Percentiles rank a stretch among this genome's conserved stretches.
phyloP scores from a whole-genome alignment of 1,140 invertebrate genomes.

The Euschistus heros region DNA sequence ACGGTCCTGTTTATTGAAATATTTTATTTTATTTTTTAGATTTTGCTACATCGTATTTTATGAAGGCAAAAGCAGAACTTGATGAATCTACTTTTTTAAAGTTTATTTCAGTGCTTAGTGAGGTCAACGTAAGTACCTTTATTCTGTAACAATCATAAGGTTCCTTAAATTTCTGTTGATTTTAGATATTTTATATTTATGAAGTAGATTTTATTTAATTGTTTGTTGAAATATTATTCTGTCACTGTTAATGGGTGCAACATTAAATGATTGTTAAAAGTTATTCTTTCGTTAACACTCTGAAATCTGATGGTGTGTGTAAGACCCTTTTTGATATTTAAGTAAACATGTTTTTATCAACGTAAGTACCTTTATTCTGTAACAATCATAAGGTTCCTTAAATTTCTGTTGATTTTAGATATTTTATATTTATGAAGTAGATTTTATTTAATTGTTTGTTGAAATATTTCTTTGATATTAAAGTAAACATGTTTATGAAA shows the following conservation, averaged over 20 bases:
- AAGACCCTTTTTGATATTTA: slow-evolving; percentile 4
- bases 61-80: slow-evolving; percentile 12
- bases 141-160: not conserved
- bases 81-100: slow-evolving; percentile 17
- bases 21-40: slow-evolving; percentile 11
- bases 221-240: not conserved
- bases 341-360: not conserved
- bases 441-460: not conserved
- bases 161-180: not conserved
- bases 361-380: slow-evolving; percentile 1
- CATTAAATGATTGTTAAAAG: no score
- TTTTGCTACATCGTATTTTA: slow-evolving; percentile 18
- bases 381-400: not conserved
- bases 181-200: not conserved
- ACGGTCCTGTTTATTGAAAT: not conserved
- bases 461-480: not conserved
- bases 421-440: not conserved
- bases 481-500: no score
- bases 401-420: not conserved
- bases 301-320: slow-evolving; percentile 2
- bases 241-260: slow-evolving; percentile 5
- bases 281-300: no score
- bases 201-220: not conserved
- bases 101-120: slow-evolving; percentile 14
- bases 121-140: slow-evolving; percentile 1